Conservation (phyloP, 1,140 invertebrate species). For the Drosophila pectinifera region DNA sequence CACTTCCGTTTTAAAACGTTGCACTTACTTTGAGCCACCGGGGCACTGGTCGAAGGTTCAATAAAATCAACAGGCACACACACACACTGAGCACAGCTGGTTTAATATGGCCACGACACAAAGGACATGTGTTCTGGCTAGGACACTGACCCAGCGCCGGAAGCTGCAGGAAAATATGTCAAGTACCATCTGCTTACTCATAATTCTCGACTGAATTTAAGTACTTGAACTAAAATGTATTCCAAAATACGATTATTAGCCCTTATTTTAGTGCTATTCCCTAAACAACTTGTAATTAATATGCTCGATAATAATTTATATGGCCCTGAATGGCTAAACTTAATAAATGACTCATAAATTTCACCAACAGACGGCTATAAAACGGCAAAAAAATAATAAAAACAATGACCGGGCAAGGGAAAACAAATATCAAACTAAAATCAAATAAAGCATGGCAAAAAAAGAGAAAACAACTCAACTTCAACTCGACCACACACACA, state of each 20-base stretch:
- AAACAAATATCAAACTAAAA: constrained; percentile 59
- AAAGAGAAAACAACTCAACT: constrained; percentile 47
- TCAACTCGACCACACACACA: constrained; percentile 54
- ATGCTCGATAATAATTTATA: constrained; percentile 44
- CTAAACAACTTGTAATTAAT: constrained; percentile 40
- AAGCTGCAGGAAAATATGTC: constrained; percentile 27
- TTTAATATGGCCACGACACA: constrained; percentile 51
- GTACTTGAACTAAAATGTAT: neutral
- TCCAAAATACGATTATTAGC: neutral
- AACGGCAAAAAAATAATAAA: constrained; percentile 30
- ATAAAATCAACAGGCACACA: constrained; percentile 69
- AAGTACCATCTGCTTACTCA: constrained; percentile 29
- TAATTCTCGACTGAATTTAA: neutral
- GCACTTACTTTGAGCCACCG: constrained; percentile 58
- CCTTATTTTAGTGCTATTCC: neutral
- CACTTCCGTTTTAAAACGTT: constrained; percentile 48
- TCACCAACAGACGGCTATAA: constrained; percentile 51
- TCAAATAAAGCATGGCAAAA: constrained; percentile 23
- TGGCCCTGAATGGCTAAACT: constrained; percentile 50
- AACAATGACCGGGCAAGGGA: constrained; percentile 18
- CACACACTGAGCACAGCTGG: constrained; percentile 6
- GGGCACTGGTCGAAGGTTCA: constrained; percentile 69
- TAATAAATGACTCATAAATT: constrained; percentile 75
- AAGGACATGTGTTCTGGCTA: constrained; percentile 49
- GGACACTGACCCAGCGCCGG: constrained; percentile 10